phyloP scores from a whole-genome alignment of 2,113 vertebrate genomes.

The Rattus norvegicus region GRCr8 NC_086022.1:171170001-171170500 shows the following conservation, averaged over 20 bases:
- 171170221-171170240: background rate
- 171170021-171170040: background rate
- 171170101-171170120: no score
- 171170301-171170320: constrained; percentile 3
- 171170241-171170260: background rate
- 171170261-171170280: background rate
- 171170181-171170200: no score
- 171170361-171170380: background rate
- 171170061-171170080: no score
- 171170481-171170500: background rate
- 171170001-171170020: background rate
- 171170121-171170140: no score
- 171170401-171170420: background rate
- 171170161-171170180: no score
- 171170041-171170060: no score
- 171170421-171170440: background rate
- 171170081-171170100: background rate
- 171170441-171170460: background rate
- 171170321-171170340: background rate
- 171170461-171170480: background rate
- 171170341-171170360: background rate
- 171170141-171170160: no score
- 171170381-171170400: background rate
- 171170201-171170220: no score
- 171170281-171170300: background rate